A percentile compares a stretch with the other conserved stretches of the same genome.
Evolutionary conservation across 2,888 invertebrate genomes (phyloP).

Genomic region (Synanthedon vespiformis): DNA sequence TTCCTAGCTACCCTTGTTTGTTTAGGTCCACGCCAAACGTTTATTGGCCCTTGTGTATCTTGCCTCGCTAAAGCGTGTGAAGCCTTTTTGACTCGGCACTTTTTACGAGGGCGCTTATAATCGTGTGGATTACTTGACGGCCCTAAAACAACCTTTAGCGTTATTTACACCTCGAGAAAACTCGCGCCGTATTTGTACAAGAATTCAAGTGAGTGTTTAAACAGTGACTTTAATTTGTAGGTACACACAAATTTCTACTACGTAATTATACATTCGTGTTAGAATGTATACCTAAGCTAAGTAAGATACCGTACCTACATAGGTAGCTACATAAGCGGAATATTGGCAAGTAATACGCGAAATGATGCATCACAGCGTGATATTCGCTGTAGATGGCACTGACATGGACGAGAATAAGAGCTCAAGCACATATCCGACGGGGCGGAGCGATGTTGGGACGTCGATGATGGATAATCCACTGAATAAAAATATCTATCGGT

Average conservation of each 20-base stretch:
- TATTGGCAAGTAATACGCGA: background rate
- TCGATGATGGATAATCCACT: too few species aligned
- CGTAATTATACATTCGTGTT: background rate
- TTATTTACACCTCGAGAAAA: slow-evolving; percentile 13
- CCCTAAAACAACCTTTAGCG: slow-evolving; percentile 22
- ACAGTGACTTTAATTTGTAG: background rate
- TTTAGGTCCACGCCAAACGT: slow-evolving; percentile 66
- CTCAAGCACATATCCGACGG: too few species aligned
- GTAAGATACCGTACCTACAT: background rate
- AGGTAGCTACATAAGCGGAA: background rate
- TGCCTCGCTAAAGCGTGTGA: slow-evolving; percentile 57
- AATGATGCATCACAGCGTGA: background rate
- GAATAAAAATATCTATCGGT: too few species aligned
- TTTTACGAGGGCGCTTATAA: slow-evolving; percentile 61
- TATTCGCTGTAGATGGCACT: slow-evolving; percentile 14
- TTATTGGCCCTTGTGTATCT: slow-evolving; percentile 67
- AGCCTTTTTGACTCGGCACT: slow-evolving; percentile 68
- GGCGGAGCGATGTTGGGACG: too few species aligned
- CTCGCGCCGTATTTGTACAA: background rate
- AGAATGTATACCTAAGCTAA: background rate
- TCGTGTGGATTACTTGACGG: slow-evolving; percentile 44
- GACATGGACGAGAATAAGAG: slow-evolving; percentile 7
- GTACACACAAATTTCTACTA: background rate
- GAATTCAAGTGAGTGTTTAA: background rate
- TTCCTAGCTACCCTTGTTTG: slow-evolving; percentile 70